Conservation (phyloP, 2,113 vertebrate species). For the Trogon melanurus region DNA sequence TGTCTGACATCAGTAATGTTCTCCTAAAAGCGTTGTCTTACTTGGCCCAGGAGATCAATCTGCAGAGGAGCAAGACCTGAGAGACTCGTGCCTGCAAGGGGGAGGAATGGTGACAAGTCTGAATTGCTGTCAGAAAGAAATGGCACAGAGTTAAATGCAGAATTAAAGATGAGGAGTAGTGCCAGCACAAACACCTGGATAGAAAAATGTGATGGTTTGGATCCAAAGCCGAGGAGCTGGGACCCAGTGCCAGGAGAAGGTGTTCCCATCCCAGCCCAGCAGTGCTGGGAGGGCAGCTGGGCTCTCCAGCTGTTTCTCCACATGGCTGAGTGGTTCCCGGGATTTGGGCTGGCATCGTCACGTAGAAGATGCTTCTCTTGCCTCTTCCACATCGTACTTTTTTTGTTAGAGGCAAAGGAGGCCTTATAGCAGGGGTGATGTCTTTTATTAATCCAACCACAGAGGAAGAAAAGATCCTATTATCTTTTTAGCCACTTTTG, state of each 20-base stretch:
- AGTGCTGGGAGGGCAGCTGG: neutral
- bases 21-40: neutral
- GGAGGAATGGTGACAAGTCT: neutral
- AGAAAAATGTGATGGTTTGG: neutral
- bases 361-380: neutral
- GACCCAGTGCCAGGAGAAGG: neutral
- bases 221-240: neutral
- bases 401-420: neutral
- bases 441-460: neutral
- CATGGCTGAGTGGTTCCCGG: accelerated
- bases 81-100: neutral
- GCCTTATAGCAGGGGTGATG: neutral
- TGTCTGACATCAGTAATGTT: neutral
- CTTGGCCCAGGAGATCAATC: neutral
- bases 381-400: neutral
- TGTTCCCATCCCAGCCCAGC: neutral
- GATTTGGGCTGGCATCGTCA: neutral
- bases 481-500: neutral
- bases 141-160: neutral
- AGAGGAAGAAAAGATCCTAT: neutral
- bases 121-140: neutral
- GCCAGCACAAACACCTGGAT: neutral
- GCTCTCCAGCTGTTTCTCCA: neutral
- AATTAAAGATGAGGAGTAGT: neutral
- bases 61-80: neutral